These are phyloP conservation scores for Aleiodes leptofemur DNA, from an alignment of 2,888 invertebrate species.

Conservation along the genomic window DNA sequence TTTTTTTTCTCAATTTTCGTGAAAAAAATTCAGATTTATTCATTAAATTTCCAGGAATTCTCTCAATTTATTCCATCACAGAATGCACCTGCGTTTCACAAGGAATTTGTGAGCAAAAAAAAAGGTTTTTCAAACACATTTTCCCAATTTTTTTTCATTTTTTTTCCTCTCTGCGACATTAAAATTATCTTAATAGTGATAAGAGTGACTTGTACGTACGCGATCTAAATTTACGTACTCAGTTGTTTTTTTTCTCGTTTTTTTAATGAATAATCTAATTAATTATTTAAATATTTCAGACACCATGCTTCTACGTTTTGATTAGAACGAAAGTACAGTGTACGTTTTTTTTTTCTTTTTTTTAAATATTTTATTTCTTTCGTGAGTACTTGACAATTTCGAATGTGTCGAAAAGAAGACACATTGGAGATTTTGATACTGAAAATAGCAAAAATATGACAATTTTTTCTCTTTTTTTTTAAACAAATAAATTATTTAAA, in stretches of 20 bases:
- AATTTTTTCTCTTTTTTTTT: no score
- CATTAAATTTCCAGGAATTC: not conserved
- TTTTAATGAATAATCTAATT: not conserved
- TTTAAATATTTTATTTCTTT: not conserved
- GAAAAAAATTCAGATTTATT: no score
- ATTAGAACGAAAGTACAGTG: constrained; percentile 39
- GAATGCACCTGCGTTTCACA: constrained; percentile 34
- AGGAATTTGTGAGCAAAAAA: constrained; percentile 37
- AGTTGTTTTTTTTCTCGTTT: constrained; percentile 28
- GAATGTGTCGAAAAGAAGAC: constrained; percentile 39
- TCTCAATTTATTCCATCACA: constrained; percentile 22
- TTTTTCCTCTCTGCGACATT: constrained; percentile 40
- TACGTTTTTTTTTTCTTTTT: not conserved
- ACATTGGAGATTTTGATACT: not conserved
- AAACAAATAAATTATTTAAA: no score
- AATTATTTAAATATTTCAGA: constrained; percentile 22
- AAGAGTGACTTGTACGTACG: constrained; percentile 51
- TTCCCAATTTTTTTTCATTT: constrained; percentile 15
- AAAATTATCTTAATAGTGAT: constrained; percentile 25
- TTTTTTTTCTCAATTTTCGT: not conserved
- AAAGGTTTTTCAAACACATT: constrained; percentile 44
- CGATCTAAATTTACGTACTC: constrained; percentile 48
- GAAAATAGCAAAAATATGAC: no score
- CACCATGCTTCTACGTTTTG: constrained; percentile 39
- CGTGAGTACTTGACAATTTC: not conserved